Conservation (phyloP, 2,888 invertebrate genomes). For the Pharmacophagus antenor region DNA sequence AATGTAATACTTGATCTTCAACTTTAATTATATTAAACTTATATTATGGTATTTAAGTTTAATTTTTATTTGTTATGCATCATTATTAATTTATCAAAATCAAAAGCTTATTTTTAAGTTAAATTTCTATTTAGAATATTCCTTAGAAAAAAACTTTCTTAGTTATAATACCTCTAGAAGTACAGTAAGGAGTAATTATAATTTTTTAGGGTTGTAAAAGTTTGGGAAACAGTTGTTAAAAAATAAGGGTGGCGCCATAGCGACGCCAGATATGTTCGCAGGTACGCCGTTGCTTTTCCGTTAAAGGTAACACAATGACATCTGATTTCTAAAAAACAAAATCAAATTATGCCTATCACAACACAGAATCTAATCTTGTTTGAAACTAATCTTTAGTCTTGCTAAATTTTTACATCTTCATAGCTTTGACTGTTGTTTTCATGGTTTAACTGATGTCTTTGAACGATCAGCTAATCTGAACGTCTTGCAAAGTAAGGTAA, state of each 20-base stretch:
- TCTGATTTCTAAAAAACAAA: constrained; percentile 28
- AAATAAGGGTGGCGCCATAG: constrained; percentile 60
- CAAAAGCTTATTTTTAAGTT: not conserved
- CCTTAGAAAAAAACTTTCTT: too few relatives aligned
- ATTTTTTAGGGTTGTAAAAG: too few relatives aligned
- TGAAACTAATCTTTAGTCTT: not conserved
- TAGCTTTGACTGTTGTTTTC: not conserved
- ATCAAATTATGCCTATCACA: constrained; percentile 18
- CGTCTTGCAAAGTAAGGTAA: constrained; percentile 72
- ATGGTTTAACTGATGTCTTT: constrained; percentile 31
- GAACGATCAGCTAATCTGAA: constrained; percentile 61
- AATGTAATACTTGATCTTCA: too few relatives aligned
- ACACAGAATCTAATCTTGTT: not conserved
- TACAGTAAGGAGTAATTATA: too few relatives aligned
- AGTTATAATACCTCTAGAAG: too few relatives aligned
- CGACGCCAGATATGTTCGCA: constrained; percentile 56
- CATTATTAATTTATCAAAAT: too few relatives aligned
- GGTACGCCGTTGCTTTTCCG: constrained; percentile 43
- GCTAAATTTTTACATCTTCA: not conserved
- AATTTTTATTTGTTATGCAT: not conserved
- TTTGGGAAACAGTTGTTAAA: constrained; percentile 46
- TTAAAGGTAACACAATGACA: constrained; percentile 28
- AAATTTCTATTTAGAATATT: too few relatives aligned
- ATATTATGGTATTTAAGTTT: too few relatives aligned
- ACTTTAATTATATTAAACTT: too few relatives aligned